Evolutionary conservation across 2,797 vertebrate genomes (phyloP), one percentile per base, ranked within the genome.

Genomic region (Gobionotothen gibberifrons): DNA sequence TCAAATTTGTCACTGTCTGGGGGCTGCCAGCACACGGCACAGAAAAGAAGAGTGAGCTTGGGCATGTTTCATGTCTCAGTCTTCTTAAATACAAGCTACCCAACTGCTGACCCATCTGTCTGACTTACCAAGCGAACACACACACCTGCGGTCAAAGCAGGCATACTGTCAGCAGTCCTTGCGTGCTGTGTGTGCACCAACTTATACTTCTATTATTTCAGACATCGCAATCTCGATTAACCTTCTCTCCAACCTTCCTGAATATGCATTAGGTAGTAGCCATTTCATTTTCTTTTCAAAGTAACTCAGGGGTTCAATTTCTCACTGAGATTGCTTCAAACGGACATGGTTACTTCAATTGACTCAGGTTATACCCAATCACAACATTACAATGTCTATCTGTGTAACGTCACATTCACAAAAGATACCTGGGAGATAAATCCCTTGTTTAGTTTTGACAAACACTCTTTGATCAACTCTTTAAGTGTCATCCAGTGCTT

Each of bases 1-100:
- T 87, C 14, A 51, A 82, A 87, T 89, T 82, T 89, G 87, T 89
- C 86, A 84, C 82, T 3, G 42, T 86, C 85, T 84, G 52, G 62
- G 61, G 76, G 69, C 71, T 88, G 88, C 77, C 72, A 78, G 74
- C 56, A 16, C 64, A 65, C 21, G 21, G 70, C 73, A 48, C 55
- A 49, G 51, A 65, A 42, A 55, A 17, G 32, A 65, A 44, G 16
- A 57, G 29, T 21, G 43, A 71, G 72, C 61, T 52, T 32, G 53
- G 69, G 44, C 17, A 1, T 64, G 76, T 78, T 76, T 85, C 69
- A 73, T 62, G 61, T 85, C 87, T 80, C 64, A 22, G 52, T 85
- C 72, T 72, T 80, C 70, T 84, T 84, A 87, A 85, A 84, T 81
- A 76, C 64, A 73, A 72, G 64, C 66, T 76, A 54, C 58, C 81